Evolutionary conservation across 1,140 invertebrate species (phyloP).

Genomic region (Spodoptera litura): DNA sequence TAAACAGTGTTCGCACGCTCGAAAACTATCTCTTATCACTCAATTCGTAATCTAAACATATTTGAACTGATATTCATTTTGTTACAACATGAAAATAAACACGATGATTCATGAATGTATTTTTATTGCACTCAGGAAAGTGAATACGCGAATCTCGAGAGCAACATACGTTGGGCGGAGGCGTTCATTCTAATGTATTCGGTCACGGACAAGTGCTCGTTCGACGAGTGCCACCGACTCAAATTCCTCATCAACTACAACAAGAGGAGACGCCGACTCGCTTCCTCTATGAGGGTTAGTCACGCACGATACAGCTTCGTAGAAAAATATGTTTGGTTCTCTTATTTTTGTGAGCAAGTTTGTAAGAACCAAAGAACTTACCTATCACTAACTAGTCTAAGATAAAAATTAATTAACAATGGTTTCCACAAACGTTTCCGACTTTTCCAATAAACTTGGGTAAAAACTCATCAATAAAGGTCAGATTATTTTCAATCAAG

Average conservation of each 20-base stretch:
- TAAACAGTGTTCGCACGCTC: background rate
- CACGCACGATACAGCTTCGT: background rate
- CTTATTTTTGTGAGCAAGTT: background rate
- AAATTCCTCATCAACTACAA: conserved; percentile 93
- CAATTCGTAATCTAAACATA: conserved; percentile 1
- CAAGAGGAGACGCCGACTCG: conserved; percentile 88
- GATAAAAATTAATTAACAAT: background rate
- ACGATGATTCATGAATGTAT: conserved; percentile 28
- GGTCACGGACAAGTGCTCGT: conserved; percentile 93
- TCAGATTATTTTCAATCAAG: conserved; percentile 19
- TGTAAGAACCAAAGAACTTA: too few relatives aligned
- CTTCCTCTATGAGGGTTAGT: conserved; percentile 69
- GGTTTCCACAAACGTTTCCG: background rate
- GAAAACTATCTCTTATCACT: conserved; percentile 2
- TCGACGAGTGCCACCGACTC: conserved; percentile 93
- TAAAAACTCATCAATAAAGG: background rate
- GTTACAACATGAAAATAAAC: conserved; percentile 34
- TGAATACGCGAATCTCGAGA: conserved; percentile 90
- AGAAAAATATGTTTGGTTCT: background rate
- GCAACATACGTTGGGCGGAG: conserved; percentile 93
- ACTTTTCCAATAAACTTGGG: background rate
- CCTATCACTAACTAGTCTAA: background rate
- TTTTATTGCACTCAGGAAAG: conserved; percentile 85
- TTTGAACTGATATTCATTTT: conserved; percentile 33
- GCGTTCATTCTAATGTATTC: conserved; percentile 95